These are phyloP conservation scores for Lissocephala sabroskyi DNA, from an alignment of 2,888 invertebrate species.

Conservation along the genomic window DNA sequence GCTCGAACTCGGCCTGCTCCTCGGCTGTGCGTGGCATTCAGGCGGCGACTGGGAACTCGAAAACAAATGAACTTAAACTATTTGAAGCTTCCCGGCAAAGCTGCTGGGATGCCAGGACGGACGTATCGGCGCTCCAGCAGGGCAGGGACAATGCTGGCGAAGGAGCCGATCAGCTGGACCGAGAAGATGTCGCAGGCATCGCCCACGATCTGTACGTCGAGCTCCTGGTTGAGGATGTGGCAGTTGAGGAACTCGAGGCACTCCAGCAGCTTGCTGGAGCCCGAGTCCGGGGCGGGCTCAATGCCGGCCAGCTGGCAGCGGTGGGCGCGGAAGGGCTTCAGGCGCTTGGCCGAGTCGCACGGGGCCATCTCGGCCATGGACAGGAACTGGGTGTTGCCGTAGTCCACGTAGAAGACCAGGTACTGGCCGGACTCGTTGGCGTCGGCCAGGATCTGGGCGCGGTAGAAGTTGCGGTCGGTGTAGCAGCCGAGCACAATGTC, in stretches of 20 bases:
- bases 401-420: constrained; percentile 68
- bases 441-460: constrained; percentile 63
- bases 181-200: too few relatives aligned
- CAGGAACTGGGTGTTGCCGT: constrained; percentile 64
- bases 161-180: too few relatives aligned
- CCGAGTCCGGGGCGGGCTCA: not conserved
- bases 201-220: constrained; percentile 22
- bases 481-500: constrained; percentile 67
- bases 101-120: too few relatives aligned
- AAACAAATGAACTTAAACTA: too few relatives aligned
- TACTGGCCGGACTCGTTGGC: constrained; percentile 40
- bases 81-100: too few relatives aligned
- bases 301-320: constrained; percentile 52
- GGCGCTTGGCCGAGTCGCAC: constrained; percentile 45
- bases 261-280: constrained; percentile 15
- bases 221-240: constrained; percentile 27
- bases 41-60: too few relatives aligned
- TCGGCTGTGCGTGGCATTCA: too few relatives aligned
- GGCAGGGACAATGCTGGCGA: too few relatives aligned
- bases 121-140: constrained; percentile 31
- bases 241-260: constrained; percentile 36
- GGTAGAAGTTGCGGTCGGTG: constrained; percentile 62
- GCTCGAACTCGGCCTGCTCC: too few relatives aligned
- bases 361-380: constrained; percentile 41
- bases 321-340: constrained; percentile 59